These are phyloP conservation scores for Origma solitaria DNA, from an alignment of 2,113 vertebrate species.

Conservation along the genomic window DNA sequence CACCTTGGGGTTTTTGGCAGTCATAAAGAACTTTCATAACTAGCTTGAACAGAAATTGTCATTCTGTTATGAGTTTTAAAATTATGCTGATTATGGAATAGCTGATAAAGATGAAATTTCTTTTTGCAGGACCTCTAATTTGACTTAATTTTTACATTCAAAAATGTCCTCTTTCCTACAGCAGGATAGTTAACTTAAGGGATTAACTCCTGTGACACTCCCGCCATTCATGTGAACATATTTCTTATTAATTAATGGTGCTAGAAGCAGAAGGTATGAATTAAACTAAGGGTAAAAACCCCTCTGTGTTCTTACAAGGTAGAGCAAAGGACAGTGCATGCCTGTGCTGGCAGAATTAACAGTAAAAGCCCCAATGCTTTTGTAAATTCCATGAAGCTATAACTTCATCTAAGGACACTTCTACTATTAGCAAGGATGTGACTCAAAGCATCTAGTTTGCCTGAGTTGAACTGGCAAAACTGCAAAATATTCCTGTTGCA, in stretches of 20 bases:
- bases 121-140: background rate
- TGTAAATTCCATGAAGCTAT: background rate
- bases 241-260: background rate
- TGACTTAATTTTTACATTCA: background rate
- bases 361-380: fast-evolving
- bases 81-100: background rate
- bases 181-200: background rate
- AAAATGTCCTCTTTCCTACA: background rate
- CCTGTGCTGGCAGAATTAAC: background rate
- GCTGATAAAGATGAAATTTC: background rate
- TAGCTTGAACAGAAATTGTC: background rate
- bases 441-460: background rate
- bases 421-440: background rate
- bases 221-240: fast-evolving
- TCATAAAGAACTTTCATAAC: background rate
- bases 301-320: background rate
- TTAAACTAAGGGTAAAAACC: background rate
- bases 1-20: background rate
- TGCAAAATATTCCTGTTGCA: background rate
- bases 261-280: background rate
- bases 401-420: background rate
- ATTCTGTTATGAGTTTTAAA: background rate
- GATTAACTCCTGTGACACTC: background rate
- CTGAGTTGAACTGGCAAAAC: background rate
- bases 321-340: background rate